A percentile compares a stretch with the other conserved stretches of the same genome.
Evolutionary conservation across 2,888 invertebrate genomes (phyloP).

Genomic region (Dyspetes luteomarginatus): DNA sequence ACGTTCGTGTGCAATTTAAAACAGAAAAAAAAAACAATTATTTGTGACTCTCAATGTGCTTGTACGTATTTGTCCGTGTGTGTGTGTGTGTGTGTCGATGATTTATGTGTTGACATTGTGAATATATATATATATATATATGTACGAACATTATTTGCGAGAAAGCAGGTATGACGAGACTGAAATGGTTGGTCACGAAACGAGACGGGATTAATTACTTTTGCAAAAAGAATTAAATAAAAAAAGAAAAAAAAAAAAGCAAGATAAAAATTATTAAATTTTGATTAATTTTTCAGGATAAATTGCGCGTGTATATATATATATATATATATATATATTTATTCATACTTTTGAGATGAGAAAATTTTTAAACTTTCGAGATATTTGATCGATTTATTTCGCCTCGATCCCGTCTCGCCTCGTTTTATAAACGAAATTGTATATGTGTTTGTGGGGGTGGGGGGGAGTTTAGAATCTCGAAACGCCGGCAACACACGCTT

Average conservation of each 20-base stretch:
- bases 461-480: slow-evolving; percentile 26
- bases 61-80: slow-evolving; percentile 31
- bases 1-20: slow-evolving; percentile 55
- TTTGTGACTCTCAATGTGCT: slow-evolving; percentile 42
- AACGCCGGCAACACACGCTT: slow-evolving; percentile 66
- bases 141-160: slow-evolving; percentile 57
- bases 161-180: slow-evolving; percentile 50
- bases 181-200: slow-evolving; percentile 27
- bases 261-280: not conserved
- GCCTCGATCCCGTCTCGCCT: slow-evolving; percentile 40
- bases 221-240: not conserved
- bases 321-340: too few species aligned
- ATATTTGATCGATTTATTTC: not conserved
- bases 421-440: slow-evolving; percentile 52
- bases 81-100: slow-evolving; percentile 30
- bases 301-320: too few species aligned
- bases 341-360: not conserved
- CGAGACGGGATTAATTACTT: slow-evolving; percentile 47
- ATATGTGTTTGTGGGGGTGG: too few species aligned
- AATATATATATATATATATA: slow-evolving; percentile 54
- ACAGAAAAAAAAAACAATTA: slow-evolving; percentile 28
- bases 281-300: too few species aligned
- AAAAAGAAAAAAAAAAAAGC: not conserved
- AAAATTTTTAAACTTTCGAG: not conserved
- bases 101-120: slow-evolving; percentile 42